These are phyloP conservation scores for Megathymus violae DNA, from an alignment of 1,140 invertebrate genomes.

Conservation along the genomic window DNA sequence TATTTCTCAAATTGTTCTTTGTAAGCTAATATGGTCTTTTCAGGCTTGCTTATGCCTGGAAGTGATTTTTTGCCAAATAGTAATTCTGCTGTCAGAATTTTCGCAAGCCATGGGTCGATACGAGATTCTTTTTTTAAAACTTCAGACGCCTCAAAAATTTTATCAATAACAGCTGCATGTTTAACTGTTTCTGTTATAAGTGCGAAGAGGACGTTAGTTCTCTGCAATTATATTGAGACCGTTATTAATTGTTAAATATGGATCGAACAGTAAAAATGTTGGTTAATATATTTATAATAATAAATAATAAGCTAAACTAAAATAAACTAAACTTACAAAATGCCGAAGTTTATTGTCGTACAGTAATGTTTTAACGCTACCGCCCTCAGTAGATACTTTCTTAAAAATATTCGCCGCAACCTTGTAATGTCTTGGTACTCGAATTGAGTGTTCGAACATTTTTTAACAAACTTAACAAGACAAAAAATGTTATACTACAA, in stretches of 20 bases:
- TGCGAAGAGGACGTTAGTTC: constrained; percentile 88
- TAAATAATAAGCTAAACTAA: no score
- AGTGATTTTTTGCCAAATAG: constrained; percentile 91
- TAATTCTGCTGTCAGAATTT: constrained; percentile 91
- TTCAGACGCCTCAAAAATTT: constrained; percentile 86
- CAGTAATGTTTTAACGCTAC: constrained; percentile 89
- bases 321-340: constrained; percentile 66
- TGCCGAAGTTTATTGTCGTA: constrained; percentile 87
- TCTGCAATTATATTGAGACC: constrained; percentile 84
- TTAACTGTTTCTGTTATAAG: constrained; percentile 89
- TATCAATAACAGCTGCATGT: constrained; percentile 86
- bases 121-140: constrained; percentile 87
- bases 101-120: constrained; percentile 88
- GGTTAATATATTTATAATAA: no score
- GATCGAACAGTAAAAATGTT: no score
- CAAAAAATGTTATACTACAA: constrained; percentile 39
- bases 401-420: constrained; percentile 87
- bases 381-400: constrained; percentile 87
- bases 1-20: constrained; percentile 81
- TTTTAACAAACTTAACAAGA: constrained; percentile 45
- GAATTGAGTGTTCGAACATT: constrained; percentile 88
- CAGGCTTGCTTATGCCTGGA: constrained; percentile 87
- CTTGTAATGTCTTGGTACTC: constrained; percentile 91
- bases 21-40: constrained; percentile 87
- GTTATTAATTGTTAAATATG: constrained; percentile 1